Evolutionary conservation across 1,140 invertebrate species (phyloP), one percentile per base, ranked within the genome.

Genomic region (Telenomus remus): DNA sequence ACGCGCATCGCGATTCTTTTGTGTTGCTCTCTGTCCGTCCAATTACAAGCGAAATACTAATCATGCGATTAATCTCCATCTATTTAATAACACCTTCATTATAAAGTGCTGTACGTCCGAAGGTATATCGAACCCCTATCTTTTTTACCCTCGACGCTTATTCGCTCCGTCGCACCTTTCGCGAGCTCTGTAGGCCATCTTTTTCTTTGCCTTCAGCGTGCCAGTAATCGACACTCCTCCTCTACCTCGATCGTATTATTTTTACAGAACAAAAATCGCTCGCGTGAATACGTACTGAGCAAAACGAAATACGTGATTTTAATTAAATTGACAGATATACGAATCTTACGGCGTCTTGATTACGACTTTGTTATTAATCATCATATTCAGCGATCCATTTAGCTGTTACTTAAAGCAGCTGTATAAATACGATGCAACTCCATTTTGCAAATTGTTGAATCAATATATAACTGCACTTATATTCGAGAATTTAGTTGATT

Each of bases 71-170:
- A 86, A 86, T 84, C 84, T 86, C 81, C 84, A 86, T 87, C 83
- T 82, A 82, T 85, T 84, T 85, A 86, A 86, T 84, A 86, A 87
- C 82, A 82, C 84, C 81, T 85, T 84, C 81, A 87, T 87, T 85
- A 86, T 76, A 72, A 80, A 55, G 75, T 79, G 69, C 79, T 51
- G 60, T 69, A 72, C 70, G 77, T 64, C 63, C 54, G 77, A 68
- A 55, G 73, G 49, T 66, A 71, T 77, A 78, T 76, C 74, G 76
- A 79, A 78, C 81, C 76, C 47, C 79, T 51, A 54, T 63, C 48
- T 60, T 35, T 35, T 55, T 59, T 57, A 47, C 19, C 48, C 44
- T 46, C 10, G n/a, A 11, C 4, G 12, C 19, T 72, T 47, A 43
- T 39, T 49, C 37, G 16, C 14, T 47, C 50, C 46, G 33, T 55